These are phyloP conservation scores for Trichonephila clavipes DNA, from an alignment of 1,140 invertebrate species.

Conservation along the genomic window DNA sequence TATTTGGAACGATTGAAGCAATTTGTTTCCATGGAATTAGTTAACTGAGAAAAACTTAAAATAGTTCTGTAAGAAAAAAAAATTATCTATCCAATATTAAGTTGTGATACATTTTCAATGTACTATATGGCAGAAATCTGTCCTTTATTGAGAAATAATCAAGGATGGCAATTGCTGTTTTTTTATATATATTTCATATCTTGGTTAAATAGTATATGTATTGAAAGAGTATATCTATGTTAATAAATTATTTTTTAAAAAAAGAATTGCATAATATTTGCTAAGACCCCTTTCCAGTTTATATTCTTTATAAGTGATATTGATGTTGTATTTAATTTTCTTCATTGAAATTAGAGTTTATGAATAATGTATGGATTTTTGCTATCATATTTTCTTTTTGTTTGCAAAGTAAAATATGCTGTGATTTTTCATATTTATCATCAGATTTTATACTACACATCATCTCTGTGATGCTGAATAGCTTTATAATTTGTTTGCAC, in stretches of 20 bases:
- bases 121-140: background rate
- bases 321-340: background rate
- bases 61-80: background rate
- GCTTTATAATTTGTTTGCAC: constrained; percentile 47
- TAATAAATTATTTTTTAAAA: constrained; percentile 47
- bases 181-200: background rate
- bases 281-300: background rate
- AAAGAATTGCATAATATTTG: background rate
- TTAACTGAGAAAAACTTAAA: constrained; percentile 52
- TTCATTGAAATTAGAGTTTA: background rate
- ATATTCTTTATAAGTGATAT: background rate
- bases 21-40: constrained; percentile 96
- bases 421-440: constrained; percentile 66
- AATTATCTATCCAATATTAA: constrained; percentile 22
- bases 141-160: background rate
- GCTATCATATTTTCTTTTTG: background rate
- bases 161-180: background rate
- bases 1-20: constrained; percentile 98
- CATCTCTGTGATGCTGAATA: constrained; percentile 45
- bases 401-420: constrained; percentile 56
- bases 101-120: background rate
- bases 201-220: background rate
- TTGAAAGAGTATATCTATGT: constrained; percentile 18
- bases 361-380: constrained; percentile 1
- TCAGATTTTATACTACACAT: constrained; percentile 50